Conservation (phyloP, 2,797 vertebrate genomes). For the Ceryle rudis region DNA sequence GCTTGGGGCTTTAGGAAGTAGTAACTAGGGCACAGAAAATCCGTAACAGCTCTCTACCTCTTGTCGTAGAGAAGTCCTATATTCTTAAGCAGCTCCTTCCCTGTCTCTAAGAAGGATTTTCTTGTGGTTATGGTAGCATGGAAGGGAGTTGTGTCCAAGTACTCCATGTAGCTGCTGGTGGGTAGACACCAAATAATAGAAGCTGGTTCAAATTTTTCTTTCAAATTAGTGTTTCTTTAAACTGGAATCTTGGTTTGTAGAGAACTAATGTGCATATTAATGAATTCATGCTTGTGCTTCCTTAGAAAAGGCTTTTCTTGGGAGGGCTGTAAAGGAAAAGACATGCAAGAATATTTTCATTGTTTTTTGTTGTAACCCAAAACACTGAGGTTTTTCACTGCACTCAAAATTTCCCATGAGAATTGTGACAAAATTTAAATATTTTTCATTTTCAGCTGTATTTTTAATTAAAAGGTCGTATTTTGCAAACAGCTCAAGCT, state of each 20-base stretch:
- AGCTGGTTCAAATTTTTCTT: not conserved
- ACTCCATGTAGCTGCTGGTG: not conserved
- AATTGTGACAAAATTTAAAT: conserved; percentile 60
- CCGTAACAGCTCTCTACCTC: not conserved
- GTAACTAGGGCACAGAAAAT: conserved; percentile 47
- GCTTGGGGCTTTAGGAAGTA: not conserved
- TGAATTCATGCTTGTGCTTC: not conserved
- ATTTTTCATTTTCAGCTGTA: conserved; percentile 55
- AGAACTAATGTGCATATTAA: conserved; percentile 37
- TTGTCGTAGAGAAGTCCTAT: not conserved
- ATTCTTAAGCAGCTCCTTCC: not conserved
- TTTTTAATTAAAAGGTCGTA: conserved; percentile 65
- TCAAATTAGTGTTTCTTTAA: not conserved
- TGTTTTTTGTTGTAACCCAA: conserved; percentile 5
- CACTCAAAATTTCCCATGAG: conserved; percentile 38
- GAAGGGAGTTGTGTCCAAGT: not conserved
- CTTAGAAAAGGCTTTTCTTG: conserved; percentile 34
- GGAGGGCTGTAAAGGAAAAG: not conserved
- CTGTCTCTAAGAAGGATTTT: conserved; percentile 18
- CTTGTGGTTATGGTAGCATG: not conserved
- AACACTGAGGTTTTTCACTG: conserved; percentile 1
- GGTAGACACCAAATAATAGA: not conserved
- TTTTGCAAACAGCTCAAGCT: conserved; percentile 31
- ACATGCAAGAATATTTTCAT: not conserved
- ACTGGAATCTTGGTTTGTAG: not conserved